A percentile compares a stretch with the other conserved stretches of the same genome.
phyloP scores from a whole-genome alignment of 2,113 vertebrate species.

The Mola mola region DNA sequence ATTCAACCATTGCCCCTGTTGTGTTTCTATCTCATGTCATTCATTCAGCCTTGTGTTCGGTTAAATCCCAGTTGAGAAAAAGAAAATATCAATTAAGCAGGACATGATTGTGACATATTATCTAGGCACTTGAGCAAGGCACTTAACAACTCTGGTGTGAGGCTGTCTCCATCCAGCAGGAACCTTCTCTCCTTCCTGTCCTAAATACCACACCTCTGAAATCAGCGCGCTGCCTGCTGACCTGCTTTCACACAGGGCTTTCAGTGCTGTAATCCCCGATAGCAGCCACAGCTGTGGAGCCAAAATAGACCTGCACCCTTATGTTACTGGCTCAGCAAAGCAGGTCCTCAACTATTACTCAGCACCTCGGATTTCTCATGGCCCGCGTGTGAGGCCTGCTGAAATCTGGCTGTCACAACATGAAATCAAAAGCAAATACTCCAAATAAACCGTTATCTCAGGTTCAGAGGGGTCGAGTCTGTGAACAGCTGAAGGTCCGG shows the following conservation, averaged over 20 bases:
- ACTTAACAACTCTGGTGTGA: conserved; percentile 34
- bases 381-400: conserved; percentile 1
- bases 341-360: conserved; percentile 57
- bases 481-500: background rate
- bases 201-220: conserved; percentile 67
- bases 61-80: too few relatives aligned
- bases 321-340: conserved; percentile 61
- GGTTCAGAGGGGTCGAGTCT: too few relatives aligned
- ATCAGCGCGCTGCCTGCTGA: conserved; percentile 62
- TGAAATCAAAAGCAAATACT: conserved; percentile 9
- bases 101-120: conserved; percentile 31
- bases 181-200: conserved; percentile 52
- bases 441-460: too few relatives aligned
- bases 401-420: conserved; percentile 8
- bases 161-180: conserved; percentile 35
- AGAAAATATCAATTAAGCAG: too few relatives aligned
- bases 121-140: conserved; percentile 36
- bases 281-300: conserved; percentile 72
- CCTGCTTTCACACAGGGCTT: conserved; percentile 76
- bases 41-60: too few relatives aligned
- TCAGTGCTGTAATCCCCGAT: conserved; percentile 67
- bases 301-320: conserved; percentile 73
- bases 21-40: background rate
- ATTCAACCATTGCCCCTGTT: too few relatives aligned
- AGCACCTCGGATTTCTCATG: conserved; percentile 56